Evolutionary conservation across 2,113 vertebrate species (phyloP).

Genomic region (Stegastes partitus): DNA sequence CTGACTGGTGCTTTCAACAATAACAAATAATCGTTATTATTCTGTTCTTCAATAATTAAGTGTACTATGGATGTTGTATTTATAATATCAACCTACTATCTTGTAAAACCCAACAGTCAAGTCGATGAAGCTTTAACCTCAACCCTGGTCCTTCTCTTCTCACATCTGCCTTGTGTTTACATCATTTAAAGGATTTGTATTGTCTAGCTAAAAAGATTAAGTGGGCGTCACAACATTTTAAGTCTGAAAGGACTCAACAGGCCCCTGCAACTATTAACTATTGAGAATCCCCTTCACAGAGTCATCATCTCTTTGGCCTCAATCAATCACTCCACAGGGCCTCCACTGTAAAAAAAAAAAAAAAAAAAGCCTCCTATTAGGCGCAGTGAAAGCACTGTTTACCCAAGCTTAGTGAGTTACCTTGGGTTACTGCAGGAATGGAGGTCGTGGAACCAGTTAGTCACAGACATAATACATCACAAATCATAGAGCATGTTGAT

Average conservation of each 20-base stretch:
- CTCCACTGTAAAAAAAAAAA: slow-evolving; percentile 69
- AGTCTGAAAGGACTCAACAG: slow-evolving; percentile 56
- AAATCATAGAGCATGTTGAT: slow-evolving; percentile 18
- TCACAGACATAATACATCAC: slow-evolving; percentile 37
- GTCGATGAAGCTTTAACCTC: slow-evolving; percentile 2
- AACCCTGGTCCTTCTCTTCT: not conserved
- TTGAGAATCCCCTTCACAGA: slow-evolving; percentile 63
- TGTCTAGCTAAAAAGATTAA: slow-evolving; percentile 70
- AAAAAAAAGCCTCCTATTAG: slow-evolving; percentile 65
- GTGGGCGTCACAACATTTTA: slow-evolving; percentile 58
- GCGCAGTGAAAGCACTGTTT: slow-evolving; percentile 70
- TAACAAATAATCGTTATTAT: no score
- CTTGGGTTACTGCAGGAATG: slow-evolving; percentile 60
- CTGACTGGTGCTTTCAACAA: not conserved
- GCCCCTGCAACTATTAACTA: slow-evolving; percentile 54
- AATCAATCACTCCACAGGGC: slow-evolving; percentile 60
- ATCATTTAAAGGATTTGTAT: slow-evolving; percentile 67
- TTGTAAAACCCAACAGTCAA: slow-evolving; percentile 16
- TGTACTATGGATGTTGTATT: not conserved
- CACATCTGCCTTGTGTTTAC: slow-evolving; percentile 49
- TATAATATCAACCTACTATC: not conserved
- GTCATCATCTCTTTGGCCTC: slow-evolving; percentile 65
- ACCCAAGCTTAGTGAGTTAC: slow-evolving; percentile 66
- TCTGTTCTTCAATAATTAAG: not conserved
- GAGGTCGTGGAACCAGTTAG: slow-evolving; percentile 46